Base-by-base conservation (phyloP, 2,888 invertebrate genomes). In the Sceliomorpha sp. region DNA sequence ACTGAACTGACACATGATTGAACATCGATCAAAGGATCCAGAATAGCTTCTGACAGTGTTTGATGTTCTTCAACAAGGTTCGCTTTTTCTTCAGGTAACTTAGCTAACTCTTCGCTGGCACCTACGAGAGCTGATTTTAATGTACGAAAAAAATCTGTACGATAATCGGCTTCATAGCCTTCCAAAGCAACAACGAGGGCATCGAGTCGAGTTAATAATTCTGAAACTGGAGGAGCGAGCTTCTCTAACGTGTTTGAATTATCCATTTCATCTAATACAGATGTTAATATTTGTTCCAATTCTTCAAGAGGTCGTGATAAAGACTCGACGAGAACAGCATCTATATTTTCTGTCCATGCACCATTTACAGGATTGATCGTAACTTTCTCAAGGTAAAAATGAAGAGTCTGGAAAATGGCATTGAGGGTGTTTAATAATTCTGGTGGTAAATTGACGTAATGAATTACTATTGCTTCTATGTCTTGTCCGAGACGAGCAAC, bases 271-370 rank as follows among this genome's bases (percentile, higher is more conserved):
- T 42, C 40, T 1, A 60, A 60, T 0, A 67, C 12, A 15, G 58
- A 66, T 15, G 62, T 63, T 2, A 77, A 40, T 6, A 50, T 62
- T 0, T 48, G 51, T 17, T 74, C 71, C 7, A 85, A 31, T 27
- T 82, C 83, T 48, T 87, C 86, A 10, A 87, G 36, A 0, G 85
- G 84, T 40, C 79, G 74, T 0, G 81, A 76, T 1, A 87, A 62
- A 2, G 85, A 81, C 48, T 87, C 87, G 1, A 87, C 77, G 0
- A 87, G 76, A 8, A 87, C 81, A 2, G 83, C 84, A 66, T 87
- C 87, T 5, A 85, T 82, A 24, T 84, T 86, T 55, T 82, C 82
- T 15, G 75, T 75, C 66, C 78, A 78, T 3, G 77, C 72, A 24
- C 83, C 80, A 40, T 62, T 79, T 1, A 76, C 51, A 15, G 80